phyloP scores from a whole-genome alignment of 2,888 invertebrate species.

The Baronia brevicornis region DNA sequence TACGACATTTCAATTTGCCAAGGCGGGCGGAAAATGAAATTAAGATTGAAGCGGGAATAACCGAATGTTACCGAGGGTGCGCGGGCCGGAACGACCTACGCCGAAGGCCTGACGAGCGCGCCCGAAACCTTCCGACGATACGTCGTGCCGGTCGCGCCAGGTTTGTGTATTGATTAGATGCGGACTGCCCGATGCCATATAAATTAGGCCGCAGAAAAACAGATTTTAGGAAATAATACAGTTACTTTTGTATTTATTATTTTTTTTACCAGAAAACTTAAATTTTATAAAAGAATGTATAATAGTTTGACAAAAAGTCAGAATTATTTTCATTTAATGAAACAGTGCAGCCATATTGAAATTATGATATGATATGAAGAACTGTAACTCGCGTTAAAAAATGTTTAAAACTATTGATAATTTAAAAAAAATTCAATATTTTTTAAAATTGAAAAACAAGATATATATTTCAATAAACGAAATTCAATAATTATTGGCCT shows the following conservation, averaged over 20 bases:
- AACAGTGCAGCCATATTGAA: too few species aligned
- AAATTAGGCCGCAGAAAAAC: slow-evolving; percentile 74
- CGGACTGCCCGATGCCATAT: slow-evolving; percentile 73
- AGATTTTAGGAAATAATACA: slow-evolving; percentile 32
- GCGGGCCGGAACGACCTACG: slow-evolving; percentile 26
- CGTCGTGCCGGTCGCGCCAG: slow-evolving; percentile 59
- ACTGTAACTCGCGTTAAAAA: too few species aligned
- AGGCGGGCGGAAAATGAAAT: slow-evolving; percentile 77
- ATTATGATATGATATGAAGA: too few species aligned
- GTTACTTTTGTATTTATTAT: not conserved
- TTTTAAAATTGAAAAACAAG: slow-evolving; percentile 25
- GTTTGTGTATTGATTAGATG: slow-evolving; percentile 74
- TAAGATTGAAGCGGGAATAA: slow-evolving; percentile 72
- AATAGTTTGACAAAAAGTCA: too few species aligned
- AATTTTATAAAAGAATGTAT: too few species aligned
- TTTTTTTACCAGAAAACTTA: too few species aligned
- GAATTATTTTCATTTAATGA: too few species aligned
- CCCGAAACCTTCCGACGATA: slow-evolving; percentile 45
- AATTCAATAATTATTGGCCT: too few species aligned
- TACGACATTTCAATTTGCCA: slow-evolving; percentile 78
- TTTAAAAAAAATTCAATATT: slow-evolving; percentile 22
- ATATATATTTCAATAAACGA: slow-evolving; percentile 30
- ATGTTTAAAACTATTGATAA: not conserved
- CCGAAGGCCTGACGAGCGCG: slow-evolving; percentile 43
- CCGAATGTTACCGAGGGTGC: slow-evolving; percentile 47